These are phyloP conservation scores for Tetranychus urticae DNA, from an alignment of 1,140 invertebrate species.

Conservation along the genomic window DNA sequence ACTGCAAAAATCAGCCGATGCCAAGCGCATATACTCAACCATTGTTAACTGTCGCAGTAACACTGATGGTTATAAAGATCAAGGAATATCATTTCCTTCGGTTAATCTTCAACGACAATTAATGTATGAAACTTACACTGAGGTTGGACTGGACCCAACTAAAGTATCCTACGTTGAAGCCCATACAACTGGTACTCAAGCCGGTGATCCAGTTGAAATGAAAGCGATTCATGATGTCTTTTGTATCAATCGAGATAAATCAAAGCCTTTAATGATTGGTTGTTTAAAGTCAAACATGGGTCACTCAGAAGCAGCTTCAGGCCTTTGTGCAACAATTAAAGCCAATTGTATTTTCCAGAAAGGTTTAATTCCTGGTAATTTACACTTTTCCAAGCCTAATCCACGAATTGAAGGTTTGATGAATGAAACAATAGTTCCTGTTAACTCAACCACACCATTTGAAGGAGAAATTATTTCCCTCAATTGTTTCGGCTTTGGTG, in stretches of 20 bases:
- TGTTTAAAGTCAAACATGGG: slow-evolving; percentile 82
- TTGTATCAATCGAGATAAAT: slow-evolving; percentile 34
- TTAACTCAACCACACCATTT: slow-evolving; percentile 21
- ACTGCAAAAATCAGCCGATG: slow-evolving; percentile 18
- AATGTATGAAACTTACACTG: slow-evolving; percentile 46
- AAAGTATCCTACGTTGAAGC: slow-evolving; percentile 66
- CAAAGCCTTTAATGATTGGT: slow-evolving; percentile 49
- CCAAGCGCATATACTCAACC: slow-evolving; percentile 26
- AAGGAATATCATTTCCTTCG: slow-evolving; percentile 37
- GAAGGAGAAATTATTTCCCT: slow-evolving; percentile 62
- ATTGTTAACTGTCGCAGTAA: slow-evolving; percentile 54
- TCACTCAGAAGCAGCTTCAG: slow-evolving; percentile 69
- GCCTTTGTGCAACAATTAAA: slow-evolving; percentile 28
- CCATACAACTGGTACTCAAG: slow-evolving; percentile 72
- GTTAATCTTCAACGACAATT: slow-evolving; percentile 15
- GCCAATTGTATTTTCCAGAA: slow-evolving; percentile 25
- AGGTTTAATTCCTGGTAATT: slow-evolving; percentile 25
- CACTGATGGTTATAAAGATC: slow-evolving; percentile 61
- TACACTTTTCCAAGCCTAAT: slow-evolving; percentile 28
- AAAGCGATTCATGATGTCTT: not conserved
- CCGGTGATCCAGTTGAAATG: slow-evolving; percentile 73
- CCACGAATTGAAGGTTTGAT: slow-evolving; percentile 23
- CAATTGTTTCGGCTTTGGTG: slow-evolving; percentile 94
- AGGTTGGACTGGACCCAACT: slow-evolving; percentile 49
- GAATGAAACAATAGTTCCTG: slow-evolving; percentile 56